A percentile compares a stretch with the other conserved stretches of the same genome.
phyloP scores from a whole-genome alignment of 2,113 vertebrate genomes.

The Ia io region DNA sequence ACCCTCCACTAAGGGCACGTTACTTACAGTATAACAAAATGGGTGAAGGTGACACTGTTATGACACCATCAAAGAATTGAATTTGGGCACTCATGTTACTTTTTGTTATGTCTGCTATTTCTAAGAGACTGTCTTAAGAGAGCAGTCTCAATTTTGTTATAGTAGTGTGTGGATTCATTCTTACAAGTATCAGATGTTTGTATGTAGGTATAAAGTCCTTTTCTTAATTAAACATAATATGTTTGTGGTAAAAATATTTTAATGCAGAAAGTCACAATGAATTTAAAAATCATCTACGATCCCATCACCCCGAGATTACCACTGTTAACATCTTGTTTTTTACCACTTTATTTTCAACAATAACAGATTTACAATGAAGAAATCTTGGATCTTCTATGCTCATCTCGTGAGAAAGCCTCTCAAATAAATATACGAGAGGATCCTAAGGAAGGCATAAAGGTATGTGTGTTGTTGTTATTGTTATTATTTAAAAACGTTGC shows the following conservation, averaged over 20 bases:
- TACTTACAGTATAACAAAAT: slow-evolving; percentile 24
- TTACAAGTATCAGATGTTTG: background rate
- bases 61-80: background rate
- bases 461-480: slow-evolving; percentile 68
- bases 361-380: slow-evolving; percentile 97
- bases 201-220: background rate
- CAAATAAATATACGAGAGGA: slow-evolving; percentile 93
- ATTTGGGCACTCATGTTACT: background rate
- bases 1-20: background rate
- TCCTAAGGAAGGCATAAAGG: slow-evolving; percentile 97
- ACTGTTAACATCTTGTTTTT: slow-evolving; percentile 57
- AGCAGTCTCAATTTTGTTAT: slow-evolving; percentile 10
- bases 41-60: background rate
- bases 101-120: slow-evolving; percentile 18
- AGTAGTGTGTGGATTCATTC: slow-evolving; percentile 17
- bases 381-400: slow-evolving; percentile 91
- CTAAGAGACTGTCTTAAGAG: background rate
- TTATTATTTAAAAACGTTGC: slow-evolving; percentile 33
- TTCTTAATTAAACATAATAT: slow-evolving; percentile 30
- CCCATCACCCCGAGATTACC: background rate
- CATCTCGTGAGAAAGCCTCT: slow-evolving; percentile 87
- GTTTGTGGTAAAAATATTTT: background rate
- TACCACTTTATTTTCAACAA: slow-evolving; percentile 62
- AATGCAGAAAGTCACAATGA: background rate
- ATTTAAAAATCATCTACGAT: slow-evolving; percentile 3